Base-by-base conservation (phyloP, 2,113 vertebrate genomes). In the Callorhinus ursinus region DNA sequence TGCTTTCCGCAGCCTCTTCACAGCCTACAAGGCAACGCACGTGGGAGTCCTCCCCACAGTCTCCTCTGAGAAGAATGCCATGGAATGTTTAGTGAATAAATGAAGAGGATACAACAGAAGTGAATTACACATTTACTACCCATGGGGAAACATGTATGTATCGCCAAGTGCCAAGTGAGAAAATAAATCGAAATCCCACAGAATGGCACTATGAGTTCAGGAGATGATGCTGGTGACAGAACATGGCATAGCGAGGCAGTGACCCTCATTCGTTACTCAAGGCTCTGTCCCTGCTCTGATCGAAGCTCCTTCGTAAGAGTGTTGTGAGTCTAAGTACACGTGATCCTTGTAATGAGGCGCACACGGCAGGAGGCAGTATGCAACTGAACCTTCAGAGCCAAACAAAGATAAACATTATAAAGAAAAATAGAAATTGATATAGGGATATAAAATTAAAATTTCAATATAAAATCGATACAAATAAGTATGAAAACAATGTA, bases 261-360 rank as follows among this genome's bases (percentile, higher is more conserved):
- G 46, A 24, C 19, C 33, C 28, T 93, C 59, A 31, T 14, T 46
- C 42, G 67, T 31, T 39, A 21, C 9, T 39, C 33, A 18, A 5
- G 55, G n/a, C 1, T 13, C 5, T 0, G 6, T n/a, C 72, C 42
- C 57, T 2, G 0, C 2, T 51, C 4, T 4, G 22, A 24, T 1
- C 18, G 28, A 15, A 63, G n/a, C 11, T 28, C 24, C 39, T 80
- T 85, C 31, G 19, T 0, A 21, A 21, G 8, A n/a, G 1, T 18
- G 6, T 53, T 18, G 6, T 53, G 24, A 72, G 61, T 81, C 57
- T 36, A 53, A 33, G 63, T 7, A 42, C 15, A 83, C 2, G 7
- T 1, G 4, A 88, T 2, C 55, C 49, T 67, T 15, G 12, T 28
- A 21, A n/a, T 21, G 26, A 67, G 11, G 24, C 12, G 16, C 11